Evolutionary conservation across 2,113 vertebrate genomes (phyloP).

Genomic region (Myotis lucifugus): DNA sequence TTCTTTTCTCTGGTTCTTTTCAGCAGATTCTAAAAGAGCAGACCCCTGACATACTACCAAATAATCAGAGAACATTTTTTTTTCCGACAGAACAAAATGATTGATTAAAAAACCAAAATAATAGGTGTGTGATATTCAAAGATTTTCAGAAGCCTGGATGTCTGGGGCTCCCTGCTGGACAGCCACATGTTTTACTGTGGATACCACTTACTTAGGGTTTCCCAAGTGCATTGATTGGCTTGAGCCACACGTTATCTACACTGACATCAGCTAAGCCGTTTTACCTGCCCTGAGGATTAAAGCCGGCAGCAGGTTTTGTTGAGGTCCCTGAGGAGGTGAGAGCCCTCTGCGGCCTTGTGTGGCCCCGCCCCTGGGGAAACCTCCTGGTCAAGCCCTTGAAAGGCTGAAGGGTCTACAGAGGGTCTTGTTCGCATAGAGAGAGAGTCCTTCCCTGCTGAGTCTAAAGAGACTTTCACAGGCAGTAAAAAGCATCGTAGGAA

Average conservation of each 20-base stretch:
- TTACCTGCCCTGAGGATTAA: not conserved
- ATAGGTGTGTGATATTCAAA: not conserved
- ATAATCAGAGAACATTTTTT: not conserved
- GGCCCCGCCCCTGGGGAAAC: not conserved
- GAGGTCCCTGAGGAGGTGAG: not conserved
- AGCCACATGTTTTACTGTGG: not conserved
- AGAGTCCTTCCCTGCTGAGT: not conserved
- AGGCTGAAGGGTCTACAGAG: not conserved
- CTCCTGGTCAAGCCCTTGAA: not conserved
- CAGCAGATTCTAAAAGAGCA: not conserved
- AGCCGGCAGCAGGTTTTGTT: not conserved
- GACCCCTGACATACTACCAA: not conserved
- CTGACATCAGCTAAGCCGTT: not conserved
- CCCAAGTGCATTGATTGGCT: not conserved
- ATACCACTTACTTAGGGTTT: not conserved
- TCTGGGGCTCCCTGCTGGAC: not conserved
- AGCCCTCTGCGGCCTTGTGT: not conserved
- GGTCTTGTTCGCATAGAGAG: not conserved
- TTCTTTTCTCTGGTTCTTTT: slow-evolving; percentile 15
- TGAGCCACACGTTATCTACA: not conserved
- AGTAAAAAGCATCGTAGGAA: not conserved
- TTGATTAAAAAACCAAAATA: not conserved
- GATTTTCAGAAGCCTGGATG: not conserved
- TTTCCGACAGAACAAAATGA: not conserved
- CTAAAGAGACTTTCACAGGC: not conserved